Evolutionary conservation across 2,888 invertebrate genomes (phyloP), one percentile per base, ranked within the genome.

Genomic region (Isotomurus palustris): DNA sequence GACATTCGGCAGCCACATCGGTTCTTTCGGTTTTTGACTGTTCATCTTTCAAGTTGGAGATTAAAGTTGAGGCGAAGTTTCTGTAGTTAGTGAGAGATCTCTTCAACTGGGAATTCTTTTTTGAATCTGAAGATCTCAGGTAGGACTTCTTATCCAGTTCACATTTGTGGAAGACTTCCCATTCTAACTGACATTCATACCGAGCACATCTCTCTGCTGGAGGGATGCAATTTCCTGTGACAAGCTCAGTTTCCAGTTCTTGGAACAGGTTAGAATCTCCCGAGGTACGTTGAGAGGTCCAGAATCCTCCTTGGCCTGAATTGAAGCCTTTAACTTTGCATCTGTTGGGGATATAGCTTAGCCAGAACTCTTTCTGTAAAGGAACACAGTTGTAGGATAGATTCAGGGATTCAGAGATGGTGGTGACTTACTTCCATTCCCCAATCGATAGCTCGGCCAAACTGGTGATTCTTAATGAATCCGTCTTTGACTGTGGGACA

Each of bases 301-400:
- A 14, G 17, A n/a, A n/a, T 17, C 10, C 17, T 19, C 28, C 17
- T 5, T 8, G n/a, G 3, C 28, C 35, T 19, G 8, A 12, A 4
- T 38, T 36, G 36, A 38, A 38, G 5, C 25, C 38, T 17, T 4
- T 25, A 22, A 50, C 40, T 14, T 27, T 22, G 24, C 27, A 25
- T 32, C 35, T 32, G 24, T 40, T 24, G 14, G 50, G 50, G 36
- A 50, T 17, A 27, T 50, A 50, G 40, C 38, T 40, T 17, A 36
- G 24, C 50, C 50, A 50, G 27, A 50, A 50, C 8, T 50, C 22
- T 38, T 50, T 50, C 40, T 49, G 35, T 10, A 27, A 47, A 43
- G 8, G 40, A 8, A 17, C 6, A 40, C 14, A 32, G 14, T 10
- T 32, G 14, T 32, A 32, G 32, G 14, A 14, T 8, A 10, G 8